Evolutionary conservation across 2,797 vertebrate genomes (phyloP).

Genomic region (Cryptoprocta ferox): DNA sequence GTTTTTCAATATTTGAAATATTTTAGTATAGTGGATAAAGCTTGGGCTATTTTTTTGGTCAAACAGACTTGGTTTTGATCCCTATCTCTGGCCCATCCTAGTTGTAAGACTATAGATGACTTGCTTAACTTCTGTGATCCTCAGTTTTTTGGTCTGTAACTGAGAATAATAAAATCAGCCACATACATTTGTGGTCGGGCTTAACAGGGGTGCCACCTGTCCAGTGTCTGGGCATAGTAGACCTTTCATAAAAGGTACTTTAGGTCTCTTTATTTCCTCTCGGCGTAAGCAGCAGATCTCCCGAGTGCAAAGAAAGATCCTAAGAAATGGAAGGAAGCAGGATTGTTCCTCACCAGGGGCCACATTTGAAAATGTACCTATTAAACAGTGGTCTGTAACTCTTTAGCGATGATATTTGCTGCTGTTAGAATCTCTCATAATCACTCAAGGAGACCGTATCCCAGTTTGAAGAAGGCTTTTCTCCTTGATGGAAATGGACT

Average conservation of each 20-base stretch:
- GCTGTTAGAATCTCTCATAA: conserved; percentile 35
- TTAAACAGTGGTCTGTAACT: neutral
- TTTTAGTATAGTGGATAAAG: neutral
- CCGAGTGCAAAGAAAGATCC: neutral
- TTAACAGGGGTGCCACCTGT: neutral
- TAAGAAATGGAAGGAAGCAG: neutral
- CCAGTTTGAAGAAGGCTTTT: conserved; percentile 2
- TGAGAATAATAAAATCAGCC: neutral
- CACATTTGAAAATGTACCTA: neutral
- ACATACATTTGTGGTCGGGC: neutral
- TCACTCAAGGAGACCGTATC: neutral
- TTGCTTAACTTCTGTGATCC: neutral
- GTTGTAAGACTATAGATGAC: neutral
- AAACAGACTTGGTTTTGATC: neutral
- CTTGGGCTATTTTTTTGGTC: neutral
- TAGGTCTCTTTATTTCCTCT: neutral
- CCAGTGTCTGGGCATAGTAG: neutral
- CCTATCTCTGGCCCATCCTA: neutral
- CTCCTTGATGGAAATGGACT: neutral
- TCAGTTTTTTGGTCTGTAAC: neutral
- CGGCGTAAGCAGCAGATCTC: neutral
- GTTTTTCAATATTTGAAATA: neutral
- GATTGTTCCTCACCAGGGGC: neutral
- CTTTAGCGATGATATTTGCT: neutral
- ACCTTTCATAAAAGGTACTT: conserved; percentile 9